Base-by-base conservation (phyloP, 2,113 vertebrate species). In the Laterallus jamaicensis region DNA sequence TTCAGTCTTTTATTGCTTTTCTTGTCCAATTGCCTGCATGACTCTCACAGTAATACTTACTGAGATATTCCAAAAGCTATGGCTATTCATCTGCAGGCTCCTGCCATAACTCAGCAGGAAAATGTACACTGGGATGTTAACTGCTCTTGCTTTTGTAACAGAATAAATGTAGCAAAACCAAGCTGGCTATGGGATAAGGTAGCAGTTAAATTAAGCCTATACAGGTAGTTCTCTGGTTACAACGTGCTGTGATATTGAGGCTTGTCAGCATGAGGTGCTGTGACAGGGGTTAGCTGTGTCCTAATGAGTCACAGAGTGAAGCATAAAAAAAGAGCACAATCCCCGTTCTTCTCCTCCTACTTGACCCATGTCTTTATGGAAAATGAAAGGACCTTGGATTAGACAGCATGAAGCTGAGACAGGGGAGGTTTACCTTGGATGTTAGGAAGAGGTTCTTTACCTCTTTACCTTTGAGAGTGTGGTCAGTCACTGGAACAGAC, bases 1-100 rank as follows among this genome's bases (percentile, higher is more conserved):
- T 82, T 82, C 69, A 42, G 47, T 68, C 91, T 93, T 92, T 92
- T 95, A 52, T 88, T 75, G 54, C 24, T 21, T 82, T 95, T 95
- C 42, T 93, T 89, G 58, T 68, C 58, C 77, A 60, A 39, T 66
- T 93, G 81, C 56, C 59, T 67, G 18, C 28, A 16, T 63, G 40
- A 64, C 32, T 90, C 93, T 88, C 47, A 80, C 28, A 77, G 55
- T 16, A 64, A 29, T 82, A 37, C 47, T 89, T 89, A 21, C 71
- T 69, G 55, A 52, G 64, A 26, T 86, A 59, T 81, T 92, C 58
- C 39, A 82, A 91, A 93, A 89, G 29, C 62, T 52, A 0, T 1
- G 1, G 24, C 86, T 95, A 56, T 44, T 84, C 74, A 68, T 49
- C 73, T 85, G 25, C 74, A 79, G 62, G 14, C 10, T 89, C 2